Evolutionary conservation across 2,113 vertebrate species (phyloP), one percentile per base, ranked within the genome.

Genomic region (Pachycephala philippinensis): DNA sequence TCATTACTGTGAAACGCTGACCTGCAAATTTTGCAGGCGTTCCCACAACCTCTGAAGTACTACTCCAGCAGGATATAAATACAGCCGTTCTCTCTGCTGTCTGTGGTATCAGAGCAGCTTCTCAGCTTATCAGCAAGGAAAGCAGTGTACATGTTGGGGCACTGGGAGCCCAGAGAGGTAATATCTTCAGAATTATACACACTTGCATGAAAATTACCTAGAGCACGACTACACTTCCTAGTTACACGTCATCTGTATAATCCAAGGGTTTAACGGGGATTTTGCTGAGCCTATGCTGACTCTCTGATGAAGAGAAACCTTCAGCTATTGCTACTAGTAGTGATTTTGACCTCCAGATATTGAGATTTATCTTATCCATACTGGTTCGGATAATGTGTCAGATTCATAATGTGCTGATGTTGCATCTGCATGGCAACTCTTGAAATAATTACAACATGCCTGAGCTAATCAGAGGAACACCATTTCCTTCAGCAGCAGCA

Each of bases 1-100:
- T 94, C 65, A 91, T 91, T 92, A 81, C 35, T 74, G 68, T 54
- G 69, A 81, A 94, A 92, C 33, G 88, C 83, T 88, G 95, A 97
- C 95, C 92, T 90, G 66, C 75, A 88, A 60, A 91, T 93, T 93
- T 79, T 33, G 19, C 76, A 87, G 74, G 68, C 37, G 0, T 94
- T 80, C 64, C 80, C 27, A 74, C 33, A 88, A 61, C 39, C 52
- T 84, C 86, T 81, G 79, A 92, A 95, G 68, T 70, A 92, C 26
- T 81, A 74, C 42, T 94, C 79, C 68, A 74, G 50, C 37, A 92
- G 75, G 75, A 85, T 79, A 77, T 66, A 95, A 95, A 95, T 77
- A 50, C 76, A 86, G 35, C 39, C 7, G 0, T 77, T 64, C 63
- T 54, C 26, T 81, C 54, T 86, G 64, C 59, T 92, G 30, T 59